A percentile compares a stretch with the other conserved stretches of the same genome.
These are phyloP conservation scores for Trichopoda pennipes DNA, from an alignment of 2,888 invertebrate genomes.

Conservation along the genomic window DNA sequence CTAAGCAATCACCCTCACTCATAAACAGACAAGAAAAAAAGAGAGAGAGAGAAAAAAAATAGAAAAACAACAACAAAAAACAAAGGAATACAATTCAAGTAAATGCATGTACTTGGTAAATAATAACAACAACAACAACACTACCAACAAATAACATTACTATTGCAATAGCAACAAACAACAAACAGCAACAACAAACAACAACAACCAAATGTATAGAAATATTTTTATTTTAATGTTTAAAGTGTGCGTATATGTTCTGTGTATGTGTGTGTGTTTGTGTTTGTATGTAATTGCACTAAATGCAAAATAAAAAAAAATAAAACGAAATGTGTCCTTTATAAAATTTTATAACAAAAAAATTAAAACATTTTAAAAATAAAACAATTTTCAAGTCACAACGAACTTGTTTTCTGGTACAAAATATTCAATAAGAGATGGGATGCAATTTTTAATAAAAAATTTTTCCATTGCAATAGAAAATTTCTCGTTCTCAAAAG, in stretches of 20 bases:
- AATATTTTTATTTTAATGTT: slow-evolving; percentile 19
- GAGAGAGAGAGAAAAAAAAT: not conserved
- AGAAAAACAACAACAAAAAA: too few species aligned
- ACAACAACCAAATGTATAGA: slow-evolving; percentile 27
- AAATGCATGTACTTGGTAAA: slow-evolving; percentile 49
- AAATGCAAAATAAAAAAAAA: slow-evolving; percentile 1
- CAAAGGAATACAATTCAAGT: slow-evolving; percentile 46
- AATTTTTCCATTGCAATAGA: too few species aligned
- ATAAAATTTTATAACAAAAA: slow-evolving; percentile 33
- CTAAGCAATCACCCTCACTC: too few species aligned
- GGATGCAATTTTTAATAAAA: too few species aligned
- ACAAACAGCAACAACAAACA: too few species aligned
- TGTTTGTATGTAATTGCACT: slow-evolving; percentile 15
- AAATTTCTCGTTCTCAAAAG: too few species aligned
- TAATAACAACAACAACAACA: slow-evolving; percentile 25
- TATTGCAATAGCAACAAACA: too few species aligned
- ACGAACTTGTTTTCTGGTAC: not conserved
- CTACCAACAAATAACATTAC: slow-evolving; percentile 8
- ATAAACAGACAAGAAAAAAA: slow-evolving; percentile 4
- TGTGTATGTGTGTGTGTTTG: not conserved
- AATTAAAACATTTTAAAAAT: not conserved
- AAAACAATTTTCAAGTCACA: not conserved
- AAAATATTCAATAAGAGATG: not conserved
- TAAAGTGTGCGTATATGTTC: too few species aligned
- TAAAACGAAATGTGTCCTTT: slow-evolving; percentile 55